A percentile compares a stretch with the other conserved stretches of the same genome.
phyloP scores from a whole-genome alignment of 2,113 vertebrate genomes.

The Myotis davidii region DNA sequence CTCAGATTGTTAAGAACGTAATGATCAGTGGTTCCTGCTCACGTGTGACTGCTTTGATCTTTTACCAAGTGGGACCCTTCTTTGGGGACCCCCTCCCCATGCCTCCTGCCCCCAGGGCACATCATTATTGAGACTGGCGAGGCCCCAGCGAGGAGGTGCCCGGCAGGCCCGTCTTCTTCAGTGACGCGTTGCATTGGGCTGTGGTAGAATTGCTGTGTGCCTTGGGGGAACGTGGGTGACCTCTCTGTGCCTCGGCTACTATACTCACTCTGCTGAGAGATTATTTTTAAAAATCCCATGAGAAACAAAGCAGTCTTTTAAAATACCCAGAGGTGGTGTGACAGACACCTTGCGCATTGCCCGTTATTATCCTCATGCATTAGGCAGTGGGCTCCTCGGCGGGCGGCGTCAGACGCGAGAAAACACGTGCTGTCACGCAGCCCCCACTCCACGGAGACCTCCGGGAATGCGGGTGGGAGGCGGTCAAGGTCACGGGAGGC shows the following conservation, averaged over 20 bases:
- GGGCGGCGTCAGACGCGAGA: too few relatives aligned
- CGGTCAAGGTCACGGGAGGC: accelerated
- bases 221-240: background rate
- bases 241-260: background rate
- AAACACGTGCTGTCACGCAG: too few relatives aligned
- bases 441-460: too few relatives aligned
- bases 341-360: background rate
- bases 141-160: background rate
- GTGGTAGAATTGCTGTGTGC: background rate
- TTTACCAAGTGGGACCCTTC: background rate
- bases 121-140: background rate
- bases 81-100: background rate
- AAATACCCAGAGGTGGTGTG: background rate
- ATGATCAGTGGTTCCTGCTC: background rate
- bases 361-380: background rate
- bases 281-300: background rate
- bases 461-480: background rate
- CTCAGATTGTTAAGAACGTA: background rate
- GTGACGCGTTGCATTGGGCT: accelerated
- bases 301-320: background rate
- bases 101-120: accelerated
- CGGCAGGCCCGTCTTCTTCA: background rate
- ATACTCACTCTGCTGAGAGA: background rate
- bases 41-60: background rate
- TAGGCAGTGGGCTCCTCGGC: background rate